These are phyloP conservation scores for Ramazzottius varieornatus DNA, from an alignment of 2,888 invertebrate species.

Conservation along the genomic window DNA sequence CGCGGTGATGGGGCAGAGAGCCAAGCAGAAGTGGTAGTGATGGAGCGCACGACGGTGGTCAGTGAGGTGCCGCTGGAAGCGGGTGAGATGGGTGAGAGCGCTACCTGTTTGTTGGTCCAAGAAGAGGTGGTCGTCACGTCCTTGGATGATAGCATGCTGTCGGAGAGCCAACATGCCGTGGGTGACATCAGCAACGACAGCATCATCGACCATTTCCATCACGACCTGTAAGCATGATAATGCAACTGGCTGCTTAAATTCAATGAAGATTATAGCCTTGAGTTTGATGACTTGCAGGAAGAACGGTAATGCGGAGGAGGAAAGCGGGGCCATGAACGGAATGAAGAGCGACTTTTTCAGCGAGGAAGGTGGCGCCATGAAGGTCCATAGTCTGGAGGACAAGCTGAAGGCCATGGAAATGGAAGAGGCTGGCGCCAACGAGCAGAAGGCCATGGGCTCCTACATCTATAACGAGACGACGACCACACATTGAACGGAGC, in stretches of 20 bases:
- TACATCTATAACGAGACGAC: too few species aligned
- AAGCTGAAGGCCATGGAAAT: neutral
- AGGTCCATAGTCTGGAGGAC: neutral
- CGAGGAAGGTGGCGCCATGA: neutral
- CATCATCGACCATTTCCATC: conserved; percentile 1
- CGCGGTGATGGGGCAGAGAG: neutral
- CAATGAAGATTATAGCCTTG: neutral
- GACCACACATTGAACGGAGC: too few species aligned
- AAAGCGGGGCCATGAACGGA: neutral
- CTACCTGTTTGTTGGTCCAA: conserved; percentile 2
- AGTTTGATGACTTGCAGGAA: neutral
- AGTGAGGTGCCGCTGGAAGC: conserved; percentile 3
- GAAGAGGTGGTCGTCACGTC: conserved; percentile 3
- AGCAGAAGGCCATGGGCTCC: too few species aligned
- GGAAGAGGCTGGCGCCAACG: neutral
- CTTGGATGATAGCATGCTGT: conserved; percentile 2
- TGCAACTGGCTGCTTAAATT: neutral
- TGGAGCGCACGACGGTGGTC: conserved; percentile 4
- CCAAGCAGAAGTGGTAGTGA: conserved; percentile 5
- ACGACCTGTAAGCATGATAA: too few species aligned
- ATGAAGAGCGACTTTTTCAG: neutral
- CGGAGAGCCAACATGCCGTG: neutral
- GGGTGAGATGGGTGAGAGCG: conserved; percentile 5
- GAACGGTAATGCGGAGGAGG: too few species aligned
- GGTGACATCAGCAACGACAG: neutral